phyloP scores from a whole-genome alignment of 2,888 invertebrate genomes.

The Reticulitermes lucifugus region DNA sequence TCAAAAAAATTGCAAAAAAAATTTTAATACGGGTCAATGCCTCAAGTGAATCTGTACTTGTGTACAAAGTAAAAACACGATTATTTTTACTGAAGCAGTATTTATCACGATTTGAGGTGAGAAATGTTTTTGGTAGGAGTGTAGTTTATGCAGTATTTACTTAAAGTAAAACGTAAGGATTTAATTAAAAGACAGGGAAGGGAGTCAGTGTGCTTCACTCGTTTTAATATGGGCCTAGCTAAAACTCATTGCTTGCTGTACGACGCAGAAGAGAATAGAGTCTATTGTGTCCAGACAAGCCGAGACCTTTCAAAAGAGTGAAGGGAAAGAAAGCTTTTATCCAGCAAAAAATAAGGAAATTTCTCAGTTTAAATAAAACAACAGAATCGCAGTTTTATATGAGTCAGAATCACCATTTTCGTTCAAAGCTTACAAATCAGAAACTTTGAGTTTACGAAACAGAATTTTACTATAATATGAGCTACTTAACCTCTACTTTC shows the following conservation, averaged over 20 bases:
- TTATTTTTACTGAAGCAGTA: too few relatives aligned
- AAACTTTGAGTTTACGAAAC: too few relatives aligned
- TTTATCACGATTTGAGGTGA: not conserved
- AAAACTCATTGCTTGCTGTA: not conserved
- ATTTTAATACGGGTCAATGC: too few relatives aligned
- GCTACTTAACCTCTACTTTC: too few relatives aligned
- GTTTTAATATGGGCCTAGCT: not conserved
- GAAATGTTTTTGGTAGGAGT: constrained; percentile 11
- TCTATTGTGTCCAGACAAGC: constrained; percentile 11
- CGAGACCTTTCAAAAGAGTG: not conserved
- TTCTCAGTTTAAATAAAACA: not conserved
- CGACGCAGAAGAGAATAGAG: not conserved
- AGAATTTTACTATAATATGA: too few relatives aligned
- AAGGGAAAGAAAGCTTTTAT: not conserved
- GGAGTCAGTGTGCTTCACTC: not conserved
- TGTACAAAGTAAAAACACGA: too few relatives aligned
- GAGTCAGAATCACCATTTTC: too few relatives aligned
- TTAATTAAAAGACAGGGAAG: constrained; percentile 35
- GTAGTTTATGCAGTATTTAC: constrained; percentile 23
- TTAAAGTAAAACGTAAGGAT: constrained; percentile 37
- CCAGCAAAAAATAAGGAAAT: not conserved
- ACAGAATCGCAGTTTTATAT: too few relatives aligned
- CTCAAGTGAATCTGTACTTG: too few relatives aligned
- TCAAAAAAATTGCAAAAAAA: too few relatives aligned
- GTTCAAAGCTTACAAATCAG: too few relatives aligned